A percentile compares a stretch with the other conserved stretches of the same genome.
phyloP scores from a whole-genome alignment of 2,888 invertebrate genomes.

The Metalampra italica region DNA sequence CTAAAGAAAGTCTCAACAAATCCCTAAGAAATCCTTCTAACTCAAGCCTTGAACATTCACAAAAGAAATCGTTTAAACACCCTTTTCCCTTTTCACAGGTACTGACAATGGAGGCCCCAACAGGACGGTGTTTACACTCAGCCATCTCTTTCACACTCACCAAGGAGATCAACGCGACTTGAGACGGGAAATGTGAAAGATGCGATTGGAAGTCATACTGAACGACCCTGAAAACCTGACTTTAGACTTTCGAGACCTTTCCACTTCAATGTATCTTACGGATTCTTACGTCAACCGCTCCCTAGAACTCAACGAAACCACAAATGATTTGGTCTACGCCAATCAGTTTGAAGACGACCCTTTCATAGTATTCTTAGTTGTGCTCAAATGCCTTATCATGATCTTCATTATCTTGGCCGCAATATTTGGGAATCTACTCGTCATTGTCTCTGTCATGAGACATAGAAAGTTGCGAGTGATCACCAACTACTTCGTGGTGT shows the following conservation, averaged over 20 bases:
- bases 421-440: slow-evolving; percentile 92
- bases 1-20: not conserved
- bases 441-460: slow-evolving; percentile 89
- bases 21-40: not conserved
- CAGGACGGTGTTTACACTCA: not conserved
- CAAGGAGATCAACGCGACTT: slow-evolving; percentile 49
- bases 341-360: slow-evolving; percentile 61
- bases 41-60: not conserved
- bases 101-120: not conserved
- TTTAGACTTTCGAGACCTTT: slow-evolving; percentile 53
- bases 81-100: slow-evolving; percentile 1
- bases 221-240: slow-evolving; percentile 51
- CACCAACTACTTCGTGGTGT: slow-evolving; percentile 97
- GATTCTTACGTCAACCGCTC: slow-evolving; percentile 55
- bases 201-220: slow-evolving; percentile 54
- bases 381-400: slow-evolving; percentile 89
- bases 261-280: slow-evolving; percentile 70
- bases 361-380: slow-evolving; percentile 78
- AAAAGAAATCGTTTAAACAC: not conserved
- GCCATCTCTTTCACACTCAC: slow-evolving; percentile 15
- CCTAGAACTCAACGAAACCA: slow-evolving; percentile 52
- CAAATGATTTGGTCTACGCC: slow-evolving; percentile 52
- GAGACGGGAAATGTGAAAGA: slow-evolving; percentile 54
- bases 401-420: slow-evolving; percentile 92
- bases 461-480: slow-evolving; percentile 85